Percentiles rank a stretch among this genome's conserved stretches.
Conservation (phyloP, 2,797 vertebrate species). For the Potorous gilbertii region DNA sequence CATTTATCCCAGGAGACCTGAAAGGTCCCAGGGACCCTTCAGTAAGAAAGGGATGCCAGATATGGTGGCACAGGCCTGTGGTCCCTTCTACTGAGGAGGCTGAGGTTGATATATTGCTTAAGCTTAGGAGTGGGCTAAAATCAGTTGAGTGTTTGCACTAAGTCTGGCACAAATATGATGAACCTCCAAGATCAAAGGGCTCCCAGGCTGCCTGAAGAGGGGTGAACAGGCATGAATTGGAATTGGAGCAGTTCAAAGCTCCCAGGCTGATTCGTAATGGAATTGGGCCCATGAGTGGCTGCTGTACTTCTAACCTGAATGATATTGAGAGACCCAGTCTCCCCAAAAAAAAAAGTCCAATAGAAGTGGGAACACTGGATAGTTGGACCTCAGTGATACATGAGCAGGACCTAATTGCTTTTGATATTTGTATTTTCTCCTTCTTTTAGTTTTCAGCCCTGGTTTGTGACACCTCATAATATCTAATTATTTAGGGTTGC, state of each 20-base stretch:
- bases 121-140: not conserved
- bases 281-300: not conserved
- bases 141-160: not conserved
- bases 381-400: not conserved
- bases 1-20: not conserved
- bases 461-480: not conserved
- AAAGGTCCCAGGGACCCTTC: not conserved
- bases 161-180: not conserved
- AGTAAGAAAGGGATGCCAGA: slow-evolving; percentile 17
- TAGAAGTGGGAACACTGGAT: not conserved
- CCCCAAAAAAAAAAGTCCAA: not conserved
- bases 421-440: not conserved
- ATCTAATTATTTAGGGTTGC: not conserved
- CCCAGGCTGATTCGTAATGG: not conserved
- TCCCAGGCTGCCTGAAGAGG: not conserved
- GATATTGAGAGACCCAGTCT: not conserved
- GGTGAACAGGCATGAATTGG: not conserved
- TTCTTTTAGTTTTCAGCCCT: not conserved
- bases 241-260: not conserved
- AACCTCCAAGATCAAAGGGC: not conserved
- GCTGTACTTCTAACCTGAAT: not conserved
- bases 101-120: not conserved
- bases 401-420: not conserved
- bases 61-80: not conserved
- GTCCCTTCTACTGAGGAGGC: not conserved